A percentile compares a stretch with the other conserved stretches of the same genome.
phyloP scores from a whole-genome alignment of 2,888 invertebrate genomes.

The Athalia rosae region DNA sequence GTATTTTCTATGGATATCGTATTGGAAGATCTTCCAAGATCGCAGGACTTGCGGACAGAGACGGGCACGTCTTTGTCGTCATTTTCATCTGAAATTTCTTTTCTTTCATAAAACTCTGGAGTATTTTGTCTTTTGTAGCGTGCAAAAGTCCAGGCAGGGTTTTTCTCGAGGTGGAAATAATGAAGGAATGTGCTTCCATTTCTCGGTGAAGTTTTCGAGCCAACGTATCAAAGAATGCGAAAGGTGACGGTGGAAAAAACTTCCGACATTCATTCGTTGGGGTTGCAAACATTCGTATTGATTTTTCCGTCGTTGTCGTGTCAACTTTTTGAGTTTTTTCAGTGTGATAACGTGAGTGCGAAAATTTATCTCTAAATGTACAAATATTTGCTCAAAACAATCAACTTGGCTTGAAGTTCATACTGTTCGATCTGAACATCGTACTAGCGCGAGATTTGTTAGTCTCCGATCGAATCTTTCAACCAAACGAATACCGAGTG shows the following conservation, averaged over 20 bases:
- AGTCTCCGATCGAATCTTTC: too few relatives aligned
- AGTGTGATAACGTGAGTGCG: slow-evolving; percentile 2
- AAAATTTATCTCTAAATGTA: too few relatives aligned
- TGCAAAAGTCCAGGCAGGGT: neutral
- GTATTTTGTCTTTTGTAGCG: slow-evolving; percentile 6
- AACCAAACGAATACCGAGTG: too few relatives aligned
- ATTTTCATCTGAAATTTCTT: slow-evolving; percentile 17
- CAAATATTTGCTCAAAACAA: too few relatives aligned
- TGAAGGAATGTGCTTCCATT: slow-evolving; percentile 1
- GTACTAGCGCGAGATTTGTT: neutral
- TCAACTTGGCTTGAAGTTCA: neutral
- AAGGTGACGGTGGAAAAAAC: neutral
- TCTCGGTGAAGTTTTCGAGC: neutral
- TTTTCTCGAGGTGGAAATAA: slow-evolving; percentile 2
- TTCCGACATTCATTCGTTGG: slow-evolving; percentile 11
- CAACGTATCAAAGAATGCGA: neutral
- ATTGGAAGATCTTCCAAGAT: slow-evolving; percentile 8
- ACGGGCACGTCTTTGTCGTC: neutral
- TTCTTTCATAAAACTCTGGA: neutral
- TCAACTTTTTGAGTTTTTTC: neutral
- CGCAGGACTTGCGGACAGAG: neutral
- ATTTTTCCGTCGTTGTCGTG: slow-evolving; percentile 10
- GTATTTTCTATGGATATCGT: neutral
- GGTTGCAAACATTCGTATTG: neutral
- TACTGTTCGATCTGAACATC: too few relatives aligned